Evolutionary conservation across 2,113 vertebrate genomes (phyloP).

Genomic region (Ornithorhynchus anatinus): DNA sequence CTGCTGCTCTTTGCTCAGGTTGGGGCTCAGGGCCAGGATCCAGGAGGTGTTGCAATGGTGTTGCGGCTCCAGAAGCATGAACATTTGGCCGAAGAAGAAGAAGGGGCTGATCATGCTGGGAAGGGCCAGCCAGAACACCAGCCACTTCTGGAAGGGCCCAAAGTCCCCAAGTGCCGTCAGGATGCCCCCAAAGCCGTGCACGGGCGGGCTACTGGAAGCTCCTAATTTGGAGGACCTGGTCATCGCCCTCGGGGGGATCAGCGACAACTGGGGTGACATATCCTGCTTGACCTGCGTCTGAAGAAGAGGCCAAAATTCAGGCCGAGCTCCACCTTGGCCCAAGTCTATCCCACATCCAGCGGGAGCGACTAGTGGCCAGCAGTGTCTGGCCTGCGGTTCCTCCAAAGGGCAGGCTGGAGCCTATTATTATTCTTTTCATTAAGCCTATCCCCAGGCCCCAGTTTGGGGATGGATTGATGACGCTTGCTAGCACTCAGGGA

Average conservation of each 20-base stretch:
- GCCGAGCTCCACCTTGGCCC: too few species aligned
- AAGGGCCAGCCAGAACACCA: constrained; percentile 71
- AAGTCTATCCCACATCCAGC: too few species aligned
- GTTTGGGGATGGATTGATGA: too few species aligned
- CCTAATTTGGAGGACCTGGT: not conserved
- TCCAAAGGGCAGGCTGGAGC: too few species aligned
- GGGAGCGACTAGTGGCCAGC: too few species aligned
- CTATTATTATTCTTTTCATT: too few species aligned
- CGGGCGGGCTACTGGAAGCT: not conserved
- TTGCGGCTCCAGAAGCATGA: constrained; percentile 66
- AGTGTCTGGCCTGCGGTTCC: too few species aligned
- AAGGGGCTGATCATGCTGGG: constrained; percentile 67
- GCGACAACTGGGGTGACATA: constrained; percentile 61
- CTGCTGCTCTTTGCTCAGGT: constrained; percentile 71
- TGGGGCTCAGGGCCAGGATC: constrained; percentile 70
- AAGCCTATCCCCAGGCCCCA: too few species aligned
- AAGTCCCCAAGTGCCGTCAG: constrained; percentile 80
- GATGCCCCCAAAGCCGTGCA: constrained; percentile 75
- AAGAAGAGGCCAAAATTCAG: too few species aligned
- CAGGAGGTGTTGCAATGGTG: constrained; percentile 84
- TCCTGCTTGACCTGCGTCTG: too few species aligned
- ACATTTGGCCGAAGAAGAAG: constrained; percentile 83
- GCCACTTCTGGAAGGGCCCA: constrained; percentile 78
- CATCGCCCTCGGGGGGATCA: not conserved
- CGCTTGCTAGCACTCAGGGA: too few species aligned